Evolutionary conservation across 2,113 vertebrate species (phyloP).

Genomic region (Siphamia tubifer): DNA sequence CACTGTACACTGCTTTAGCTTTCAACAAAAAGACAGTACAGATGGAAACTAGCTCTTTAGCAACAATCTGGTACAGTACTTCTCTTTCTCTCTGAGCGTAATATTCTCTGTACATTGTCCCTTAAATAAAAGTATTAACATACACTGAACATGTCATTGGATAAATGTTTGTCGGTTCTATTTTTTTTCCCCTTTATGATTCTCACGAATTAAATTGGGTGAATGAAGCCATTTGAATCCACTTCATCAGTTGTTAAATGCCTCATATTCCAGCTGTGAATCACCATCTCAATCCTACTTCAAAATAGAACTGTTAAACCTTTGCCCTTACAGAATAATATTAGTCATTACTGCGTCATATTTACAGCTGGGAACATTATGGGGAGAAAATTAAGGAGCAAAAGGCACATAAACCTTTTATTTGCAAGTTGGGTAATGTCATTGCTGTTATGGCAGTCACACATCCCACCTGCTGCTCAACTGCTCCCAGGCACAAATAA

Average conservation of each 20-base stretch:
- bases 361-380: slow-evolving; percentile 24
- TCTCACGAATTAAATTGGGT: background rate
- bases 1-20: background rate
- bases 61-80: no score
- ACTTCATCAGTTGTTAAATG: background rate
- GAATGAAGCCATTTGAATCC: background rate
- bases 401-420: slow-evolving; percentile 33
- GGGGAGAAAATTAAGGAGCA: slow-evolving; percentile 15
- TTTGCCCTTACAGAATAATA: slow-evolving; percentile 24
- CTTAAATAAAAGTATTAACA: no score
- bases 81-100: no score
- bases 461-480: slow-evolving; percentile 67
- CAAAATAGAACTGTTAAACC: slow-evolving; percentile 41
- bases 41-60: no score
- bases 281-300: slow-evolving; percentile 28
- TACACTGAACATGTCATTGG: no score
- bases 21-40: no score
- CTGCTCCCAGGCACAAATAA: slow-evolving; percentile 60
- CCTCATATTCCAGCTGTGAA: slow-evolving; percentile 18
- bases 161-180: no score
- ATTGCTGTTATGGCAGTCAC: slow-evolving; percentile 57
- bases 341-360: slow-evolving; percentile 35
- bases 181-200: no score
- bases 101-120: no score
- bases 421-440: slow-evolving; percentile 50